phyloP scores from a whole-genome alignment of 2,888 invertebrate species.

The Nomada goodeniana region DNA sequence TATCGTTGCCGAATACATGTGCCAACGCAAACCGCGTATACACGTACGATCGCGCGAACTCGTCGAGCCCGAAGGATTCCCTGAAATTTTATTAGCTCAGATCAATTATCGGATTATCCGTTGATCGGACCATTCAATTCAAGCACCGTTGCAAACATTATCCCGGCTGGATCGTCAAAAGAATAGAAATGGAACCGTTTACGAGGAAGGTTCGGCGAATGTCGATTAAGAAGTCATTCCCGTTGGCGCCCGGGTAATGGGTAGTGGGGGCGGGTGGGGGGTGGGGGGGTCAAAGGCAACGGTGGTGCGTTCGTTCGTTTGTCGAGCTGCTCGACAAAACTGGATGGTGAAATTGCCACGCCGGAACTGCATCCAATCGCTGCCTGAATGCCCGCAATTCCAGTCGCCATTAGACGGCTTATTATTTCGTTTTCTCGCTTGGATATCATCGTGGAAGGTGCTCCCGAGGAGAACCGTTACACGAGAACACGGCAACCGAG shows the following conservation, averaged over 20 bases:
- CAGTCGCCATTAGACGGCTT: slow-evolving; percentile 77
- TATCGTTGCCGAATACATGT: not conserved
- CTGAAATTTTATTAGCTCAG: slow-evolving; percentile 2
- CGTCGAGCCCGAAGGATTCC: not conserved
- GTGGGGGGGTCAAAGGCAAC: slow-evolving; percentile 49
- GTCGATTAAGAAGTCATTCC: slow-evolving; percentile 79
- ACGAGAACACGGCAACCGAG: slow-evolving; percentile 55
- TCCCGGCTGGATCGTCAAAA: slow-evolving; percentile 42
- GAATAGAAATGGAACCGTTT: slow-evolving; percentile 33
- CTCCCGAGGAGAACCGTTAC: slow-evolving; percentile 65
- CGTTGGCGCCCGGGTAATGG: slow-evolving; percentile 64
- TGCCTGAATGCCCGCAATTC: slow-evolving; percentile 78
- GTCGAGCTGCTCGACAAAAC: slow-evolving; percentile 53
- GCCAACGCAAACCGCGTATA: not conserved
- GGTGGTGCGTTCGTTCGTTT: slow-evolving; percentile 39
- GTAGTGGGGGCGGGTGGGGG: too few species aligned
- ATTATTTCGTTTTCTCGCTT: slow-evolving; percentile 79
- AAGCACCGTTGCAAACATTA: slow-evolving; percentile 28
- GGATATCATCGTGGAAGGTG: slow-evolving; percentile 71
- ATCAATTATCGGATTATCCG: slow-evolving; percentile 34
- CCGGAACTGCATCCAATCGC: slow-evolving; percentile 79
- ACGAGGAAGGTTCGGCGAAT: slow-evolving; percentile 65
- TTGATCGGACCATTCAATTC: slow-evolving; percentile 17
- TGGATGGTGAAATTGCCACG: slow-evolving; percentile 69
- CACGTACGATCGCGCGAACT: not conserved